Evolutionary conservation across 2,797 vertebrate species (phyloP).

Genomic region (Remorina albescens): DNA sequence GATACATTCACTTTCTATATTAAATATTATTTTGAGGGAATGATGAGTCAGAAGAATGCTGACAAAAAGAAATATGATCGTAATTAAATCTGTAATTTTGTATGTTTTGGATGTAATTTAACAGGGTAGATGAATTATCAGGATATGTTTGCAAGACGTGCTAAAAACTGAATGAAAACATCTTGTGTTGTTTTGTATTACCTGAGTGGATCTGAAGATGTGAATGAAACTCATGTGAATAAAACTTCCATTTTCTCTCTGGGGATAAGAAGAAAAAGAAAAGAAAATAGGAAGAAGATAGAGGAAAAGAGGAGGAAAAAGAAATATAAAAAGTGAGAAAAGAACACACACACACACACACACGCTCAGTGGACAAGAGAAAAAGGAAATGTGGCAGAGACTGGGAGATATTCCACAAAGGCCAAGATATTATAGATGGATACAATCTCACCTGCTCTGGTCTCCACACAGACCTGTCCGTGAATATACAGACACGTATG

Average conservation of each 20-base stretch:
- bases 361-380: conserved; percentile 11
- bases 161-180: conserved; percentile 55
- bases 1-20: conserved; percentile 60
- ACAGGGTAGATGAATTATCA: conserved; percentile 41
- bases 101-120: conserved; percentile 38
- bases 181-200: conserved; percentile 50
- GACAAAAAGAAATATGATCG: conserved; percentile 81
- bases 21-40: conserved; percentile 59
- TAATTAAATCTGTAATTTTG: conserved; percentile 51
- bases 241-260: conserved; percentile 55
- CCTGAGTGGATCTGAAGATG: conserved; percentile 52
- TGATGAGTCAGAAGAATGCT: conserved; percentile 70
- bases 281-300: not conserved
- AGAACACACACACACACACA: conserved; percentile 14
- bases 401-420: conserved; percentile 50
- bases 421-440: conserved; percentile 52
- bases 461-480: conserved; percentile 75
- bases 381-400: conserved; percentile 28
- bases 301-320: not conserved
- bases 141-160: conserved; percentile 19
- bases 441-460: conserved; percentile 70
- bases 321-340: conserved; percentile 16
- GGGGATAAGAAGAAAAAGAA: conserved; percentile 55
- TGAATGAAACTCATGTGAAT: conserved; percentile 67
- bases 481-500: conserved; percentile 69